Percentiles rank a stretch among this genome's conserved stretches.
Conservation (phyloP, 2,888 invertebrate species). For the Slavum lentiscoides region DNA sequence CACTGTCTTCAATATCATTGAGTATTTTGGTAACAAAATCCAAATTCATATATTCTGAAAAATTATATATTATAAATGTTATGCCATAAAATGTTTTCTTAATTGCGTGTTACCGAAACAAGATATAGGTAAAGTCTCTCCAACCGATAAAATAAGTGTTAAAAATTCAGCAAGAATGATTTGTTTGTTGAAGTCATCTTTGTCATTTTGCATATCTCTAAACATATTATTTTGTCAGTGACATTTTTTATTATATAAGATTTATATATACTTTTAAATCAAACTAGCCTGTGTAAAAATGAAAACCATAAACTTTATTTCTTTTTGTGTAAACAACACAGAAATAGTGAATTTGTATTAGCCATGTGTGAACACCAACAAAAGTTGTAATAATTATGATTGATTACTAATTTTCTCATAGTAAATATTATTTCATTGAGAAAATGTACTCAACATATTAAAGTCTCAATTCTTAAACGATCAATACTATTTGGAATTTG, state of each 20-base stretch:
- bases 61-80: constrained; percentile 22
- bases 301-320: not conserved
- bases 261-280: too few species aligned
- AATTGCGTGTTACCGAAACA: constrained; percentile 72
- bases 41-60: constrained; percentile 80
- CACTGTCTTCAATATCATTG: constrained; percentile 75
- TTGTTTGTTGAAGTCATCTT: constrained; percentile 76
- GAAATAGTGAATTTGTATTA: not conserved
- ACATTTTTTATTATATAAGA: too few species aligned
- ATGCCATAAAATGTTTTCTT: not conserved
- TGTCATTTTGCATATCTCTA: constrained; percentile 78
- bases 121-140: constrained; percentile 84
- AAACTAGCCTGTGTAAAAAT: too few species aligned
- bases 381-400: not conserved
- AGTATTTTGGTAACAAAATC: constrained; percentile 81
- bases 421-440: constrained; percentile 1
- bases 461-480: not conserved
- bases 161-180: constrained; percentile 81
- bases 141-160: constrained; percentile 88
- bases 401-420: not conserved
- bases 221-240: constrained; percentile 55
- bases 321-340: constrained; percentile 37
- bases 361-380: not conserved
- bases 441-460: not conserved
- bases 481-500: constrained; percentile 17